Conservation (phyloP, 2,888 invertebrate genomes). For the Himalopsyche japonica region DNA sequence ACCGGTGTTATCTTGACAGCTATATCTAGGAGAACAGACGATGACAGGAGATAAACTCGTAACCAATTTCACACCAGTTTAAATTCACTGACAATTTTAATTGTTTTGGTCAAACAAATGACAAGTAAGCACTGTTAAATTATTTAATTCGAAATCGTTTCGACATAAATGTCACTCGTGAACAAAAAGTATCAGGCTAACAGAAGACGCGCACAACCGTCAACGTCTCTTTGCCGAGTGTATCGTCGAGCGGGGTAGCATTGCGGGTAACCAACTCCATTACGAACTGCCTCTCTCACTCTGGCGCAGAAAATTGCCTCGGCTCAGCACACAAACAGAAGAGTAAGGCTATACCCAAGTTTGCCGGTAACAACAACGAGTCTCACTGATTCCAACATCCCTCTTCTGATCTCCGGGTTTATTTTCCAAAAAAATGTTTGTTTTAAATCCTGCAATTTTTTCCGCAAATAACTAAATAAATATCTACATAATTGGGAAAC, state of each 20-base stretch:
- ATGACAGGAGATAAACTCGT: conserved; percentile 16
- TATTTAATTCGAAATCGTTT: not conserved
- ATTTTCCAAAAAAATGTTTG: not conserved
- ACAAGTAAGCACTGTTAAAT: not conserved
- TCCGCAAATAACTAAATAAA: not conserved
- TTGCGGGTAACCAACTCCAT: conserved; percentile 1
- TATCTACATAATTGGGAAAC: no score
- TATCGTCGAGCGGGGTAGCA: conserved; percentile 15
- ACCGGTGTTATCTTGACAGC: not conserved
- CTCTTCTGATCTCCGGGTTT: conserved; percentile 19
- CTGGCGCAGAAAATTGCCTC: not conserved
- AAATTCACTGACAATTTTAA: conserved; percentile 1
- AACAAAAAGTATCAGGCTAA: conserved; percentile 8
- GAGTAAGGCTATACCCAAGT: not conserved
- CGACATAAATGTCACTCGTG: conserved; percentile 16
- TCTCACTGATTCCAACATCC: conserved; percentile 14
- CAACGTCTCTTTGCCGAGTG: conserved; percentile 21
- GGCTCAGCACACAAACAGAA: not conserved
- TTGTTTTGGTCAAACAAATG: not conserved
- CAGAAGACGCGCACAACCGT: conserved; percentile 25
- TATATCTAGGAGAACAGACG: conserved; percentile 11
- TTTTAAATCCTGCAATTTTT: not conserved
- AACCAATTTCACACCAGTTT: conserved; percentile 8
- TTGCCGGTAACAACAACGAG: not conserved
- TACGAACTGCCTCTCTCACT: conserved; percentile 4